These are phyloP conservation scores for Seriola quinqueradiata DNA, from an alignment of 2,113 vertebrate species.

Conservation along the genomic window DNA sequence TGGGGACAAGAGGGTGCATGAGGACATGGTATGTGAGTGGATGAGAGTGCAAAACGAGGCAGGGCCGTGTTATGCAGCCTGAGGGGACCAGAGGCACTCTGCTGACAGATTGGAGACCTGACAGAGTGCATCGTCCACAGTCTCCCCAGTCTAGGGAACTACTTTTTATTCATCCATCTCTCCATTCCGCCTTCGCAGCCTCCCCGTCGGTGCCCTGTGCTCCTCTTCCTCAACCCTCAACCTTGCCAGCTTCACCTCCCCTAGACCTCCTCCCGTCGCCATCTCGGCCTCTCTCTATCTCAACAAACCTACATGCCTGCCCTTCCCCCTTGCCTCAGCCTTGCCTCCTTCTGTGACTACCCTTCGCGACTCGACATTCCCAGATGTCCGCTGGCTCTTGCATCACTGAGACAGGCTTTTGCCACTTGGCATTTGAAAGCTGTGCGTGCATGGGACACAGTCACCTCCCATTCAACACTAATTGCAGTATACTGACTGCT, in stretches of 20 bases:
- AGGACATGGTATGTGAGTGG: constrained; percentile 72
- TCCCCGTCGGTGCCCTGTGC: neutral
- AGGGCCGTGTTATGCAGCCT: constrained; percentile 42
- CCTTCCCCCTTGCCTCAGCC: neutral
- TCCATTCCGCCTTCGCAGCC: neutral
- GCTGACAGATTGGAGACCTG: constrained; percentile 72
- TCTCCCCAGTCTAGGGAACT: constrained; percentile 25
- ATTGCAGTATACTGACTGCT: constrained; percentile 46
- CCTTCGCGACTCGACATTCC: constrained; percentile 57
- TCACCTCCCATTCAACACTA: constrained; percentile 49
- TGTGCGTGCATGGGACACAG: constrained; percentile 52
- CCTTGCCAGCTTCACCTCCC: constrained; percentile 26
- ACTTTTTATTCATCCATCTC: constrained; percentile 48
- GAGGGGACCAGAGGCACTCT: constrained; percentile 54
- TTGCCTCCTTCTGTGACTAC: constrained; percentile 14
- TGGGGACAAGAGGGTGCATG: constrained; percentile 66
- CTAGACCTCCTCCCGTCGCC: neutral
- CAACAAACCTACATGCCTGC: neutral
- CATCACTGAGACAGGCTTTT: constrained; percentile 60
- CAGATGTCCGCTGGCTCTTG: constrained; percentile 65
- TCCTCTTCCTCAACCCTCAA: constrained; percentile 44
- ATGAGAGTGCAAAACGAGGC: constrained; percentile 54
- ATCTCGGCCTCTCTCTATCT: neutral
- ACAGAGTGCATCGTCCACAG: constrained; percentile 67
- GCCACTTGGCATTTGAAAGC: constrained; percentile 71